Evolutionary conservation across 2,113 vertebrate genomes (phyloP).

Genomic region (Neolamprologus kungweensis): DNA sequence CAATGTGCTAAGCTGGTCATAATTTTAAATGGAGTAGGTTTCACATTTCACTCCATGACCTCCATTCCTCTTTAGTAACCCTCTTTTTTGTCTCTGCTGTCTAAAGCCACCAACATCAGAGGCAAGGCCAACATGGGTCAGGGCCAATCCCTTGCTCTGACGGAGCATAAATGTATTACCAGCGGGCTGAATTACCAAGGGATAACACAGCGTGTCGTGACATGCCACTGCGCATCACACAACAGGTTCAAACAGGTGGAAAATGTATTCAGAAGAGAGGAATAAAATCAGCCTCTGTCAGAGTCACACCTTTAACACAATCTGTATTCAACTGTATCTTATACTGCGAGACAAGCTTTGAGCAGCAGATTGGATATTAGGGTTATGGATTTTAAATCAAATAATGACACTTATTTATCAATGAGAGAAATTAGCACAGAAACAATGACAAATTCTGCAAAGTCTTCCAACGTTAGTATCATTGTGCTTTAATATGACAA

Average conservation of each 20-base stretch:
- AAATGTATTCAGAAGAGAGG: slow-evolving; percentile 56
- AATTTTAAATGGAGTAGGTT: slow-evolving; percentile 25
- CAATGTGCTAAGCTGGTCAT: slow-evolving; percentile 16
- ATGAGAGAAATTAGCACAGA: neutral
- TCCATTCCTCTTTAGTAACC: slow-evolving; percentile 49
- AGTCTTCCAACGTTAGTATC: neutral
- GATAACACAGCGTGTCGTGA: slow-evolving; percentile 55
- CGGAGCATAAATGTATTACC: slow-evolving; percentile 66
- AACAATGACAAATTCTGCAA: neutral
- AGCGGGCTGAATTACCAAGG: slow-evolving; percentile 52
- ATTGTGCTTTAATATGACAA: neutral
- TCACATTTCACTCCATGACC: slow-evolving; percentile 30
- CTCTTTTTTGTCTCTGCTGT: slow-evolving; percentile 41
- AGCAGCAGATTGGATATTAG: neutral
- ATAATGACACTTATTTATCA: neutral
- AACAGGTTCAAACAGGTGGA: slow-evolving; percentile 65
- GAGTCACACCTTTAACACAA: neutral
- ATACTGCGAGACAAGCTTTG: neutral
- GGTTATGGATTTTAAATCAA: neutral
- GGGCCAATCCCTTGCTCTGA: slow-evolving; percentile 63
- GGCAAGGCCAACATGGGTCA: slow-evolving; percentile 54
- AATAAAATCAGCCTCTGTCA: slow-evolving; percentile 12
- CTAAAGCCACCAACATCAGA: slow-evolving; percentile 55
- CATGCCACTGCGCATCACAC: slow-evolving; percentile 54
- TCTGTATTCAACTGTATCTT: neutral